Evolutionary conservation across 2,113 vertebrate species (phyloP).

Genomic region (Candoia aspera): DNA sequence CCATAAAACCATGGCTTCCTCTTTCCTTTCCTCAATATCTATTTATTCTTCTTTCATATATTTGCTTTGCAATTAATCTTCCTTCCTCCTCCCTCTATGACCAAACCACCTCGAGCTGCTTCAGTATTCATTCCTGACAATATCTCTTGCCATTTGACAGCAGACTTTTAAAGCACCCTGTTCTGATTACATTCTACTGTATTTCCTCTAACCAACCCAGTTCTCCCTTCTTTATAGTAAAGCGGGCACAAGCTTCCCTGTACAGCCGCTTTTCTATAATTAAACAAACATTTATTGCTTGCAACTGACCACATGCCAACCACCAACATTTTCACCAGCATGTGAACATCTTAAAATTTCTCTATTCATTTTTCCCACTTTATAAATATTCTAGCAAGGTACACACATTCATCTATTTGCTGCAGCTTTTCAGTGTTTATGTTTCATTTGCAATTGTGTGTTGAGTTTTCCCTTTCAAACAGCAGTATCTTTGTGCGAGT

Average conservation of each 20-base stretch:
- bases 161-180: neutral
- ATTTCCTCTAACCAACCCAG: neutral
- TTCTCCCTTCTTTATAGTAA: neutral
- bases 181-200: neutral
- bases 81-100: neutral
- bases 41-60: neutral
- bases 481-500: neutral
- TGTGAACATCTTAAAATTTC: neutral
- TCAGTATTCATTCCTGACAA: neutral
- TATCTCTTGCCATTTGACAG: neutral
- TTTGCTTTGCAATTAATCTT: neutral
- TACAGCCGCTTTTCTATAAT: neutral
- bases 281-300: neutral
- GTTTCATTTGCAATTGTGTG: neutral
- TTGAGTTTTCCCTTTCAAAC: neutral
- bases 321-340: neutral
- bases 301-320: neutral
- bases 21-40: neutral
- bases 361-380: neutral
- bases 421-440: neutral
- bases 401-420: neutral
- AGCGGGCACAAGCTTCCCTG: neutral
- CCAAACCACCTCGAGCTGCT: neutral
- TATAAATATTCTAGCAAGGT: neutral
- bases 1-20: neutral